phyloP scores from a whole-genome alignment of 2,113 vertebrate genomes.

The Heliornis fulica region DNA sequence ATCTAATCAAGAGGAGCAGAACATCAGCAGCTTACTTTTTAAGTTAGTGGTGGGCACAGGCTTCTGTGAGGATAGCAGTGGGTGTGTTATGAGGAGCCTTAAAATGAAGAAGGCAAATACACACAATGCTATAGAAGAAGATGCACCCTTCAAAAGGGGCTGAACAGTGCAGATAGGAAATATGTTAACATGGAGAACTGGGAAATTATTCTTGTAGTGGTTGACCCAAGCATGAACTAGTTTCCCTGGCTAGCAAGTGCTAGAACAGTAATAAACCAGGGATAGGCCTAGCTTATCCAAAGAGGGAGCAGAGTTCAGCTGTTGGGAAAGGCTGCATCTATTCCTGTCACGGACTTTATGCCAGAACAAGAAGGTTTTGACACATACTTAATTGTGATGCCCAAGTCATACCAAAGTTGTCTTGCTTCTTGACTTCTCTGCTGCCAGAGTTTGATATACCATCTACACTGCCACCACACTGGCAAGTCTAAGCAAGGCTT shows the following conservation, averaged over 20 bases:
- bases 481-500: not conserved
- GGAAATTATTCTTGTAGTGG: not conserved
- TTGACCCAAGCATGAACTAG: not conserved
- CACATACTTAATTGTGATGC: not conserved
- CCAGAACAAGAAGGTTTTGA: not conserved
- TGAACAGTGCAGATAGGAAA: not conserved
- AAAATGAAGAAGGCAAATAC: not conserved
- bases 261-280: too few relatives aligned
- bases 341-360: not conserved
- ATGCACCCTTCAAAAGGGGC: not conserved
- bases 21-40: not conserved
- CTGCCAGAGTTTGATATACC: not conserved
- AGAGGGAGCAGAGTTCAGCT: not conserved
- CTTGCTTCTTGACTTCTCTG: not conserved
- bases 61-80: not conserved
- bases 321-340: not conserved
- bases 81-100: not conserved
- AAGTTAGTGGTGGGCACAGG: not conserved
- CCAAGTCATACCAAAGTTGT: not conserved
- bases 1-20: not conserved
- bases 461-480: not conserved
- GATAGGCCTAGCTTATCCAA: not conserved
- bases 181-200: not conserved
- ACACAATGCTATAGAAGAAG: not conserved
- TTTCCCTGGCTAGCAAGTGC: not conserved